Conservation (phyloP, 2,113 vertebrate species). For the Gallinago paraguaiae region DNA sequence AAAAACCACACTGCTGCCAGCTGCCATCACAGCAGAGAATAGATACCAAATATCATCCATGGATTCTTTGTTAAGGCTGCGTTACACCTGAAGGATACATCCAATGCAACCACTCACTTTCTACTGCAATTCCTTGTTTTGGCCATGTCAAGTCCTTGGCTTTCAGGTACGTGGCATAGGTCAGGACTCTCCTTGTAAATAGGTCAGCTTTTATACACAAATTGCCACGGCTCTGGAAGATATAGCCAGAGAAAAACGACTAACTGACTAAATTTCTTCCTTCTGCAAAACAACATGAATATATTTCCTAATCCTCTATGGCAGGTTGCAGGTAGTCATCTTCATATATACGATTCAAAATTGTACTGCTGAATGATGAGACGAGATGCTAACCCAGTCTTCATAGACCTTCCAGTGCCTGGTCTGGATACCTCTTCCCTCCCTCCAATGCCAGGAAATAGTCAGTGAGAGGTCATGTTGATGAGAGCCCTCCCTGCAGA, state of each 20-base stretch:
- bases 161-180: neutral
- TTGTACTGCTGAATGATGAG: neutral
- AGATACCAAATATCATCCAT: neutral
- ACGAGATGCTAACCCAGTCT: neutral
- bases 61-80: neutral
- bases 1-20: neutral
- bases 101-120: neutral
- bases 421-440: neutral
- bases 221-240: neutral
- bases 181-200: neutral
- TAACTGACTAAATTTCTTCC: neutral
- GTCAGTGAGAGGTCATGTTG: rapidly evolving
- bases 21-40: neutral
- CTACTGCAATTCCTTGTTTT: neutral
- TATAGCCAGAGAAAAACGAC: neutral
- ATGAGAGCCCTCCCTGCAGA: neutral
- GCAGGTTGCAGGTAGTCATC: neutral
- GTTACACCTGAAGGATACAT: neutral
- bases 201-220: neutral
- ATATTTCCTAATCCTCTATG: neutral
- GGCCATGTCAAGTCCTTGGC: neutral
- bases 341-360: neutral
- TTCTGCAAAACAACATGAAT: neutral
- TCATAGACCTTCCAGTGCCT: neutral
- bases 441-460: neutral